Conservation (phyloP, 2,113 vertebrate species). For the Cephalophus harveyi region DNA sequence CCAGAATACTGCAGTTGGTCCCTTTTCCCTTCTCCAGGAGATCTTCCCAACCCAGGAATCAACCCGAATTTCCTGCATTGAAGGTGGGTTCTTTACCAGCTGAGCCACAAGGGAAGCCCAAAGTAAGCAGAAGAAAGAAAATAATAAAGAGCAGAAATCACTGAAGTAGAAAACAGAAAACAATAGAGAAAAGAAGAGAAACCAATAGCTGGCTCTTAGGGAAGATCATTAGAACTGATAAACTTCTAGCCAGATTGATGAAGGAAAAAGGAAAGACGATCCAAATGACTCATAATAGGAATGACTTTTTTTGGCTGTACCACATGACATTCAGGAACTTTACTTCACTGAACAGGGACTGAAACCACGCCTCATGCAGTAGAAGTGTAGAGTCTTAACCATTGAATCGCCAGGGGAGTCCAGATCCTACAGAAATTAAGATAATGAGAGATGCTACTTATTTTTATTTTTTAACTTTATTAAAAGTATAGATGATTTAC, state of each 20-base stretch:
- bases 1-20: background rate
- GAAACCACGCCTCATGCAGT: background rate
- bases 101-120: background rate
- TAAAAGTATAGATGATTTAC: background rate
- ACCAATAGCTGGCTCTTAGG: background rate
- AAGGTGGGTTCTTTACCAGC: background rate
- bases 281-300: background rate
- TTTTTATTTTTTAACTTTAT: background rate
- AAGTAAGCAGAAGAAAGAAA: background rate
- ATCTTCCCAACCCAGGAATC: background rate
- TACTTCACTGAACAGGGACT: background rate
- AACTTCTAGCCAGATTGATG: background rate
- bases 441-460: background rate
- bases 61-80: background rate
- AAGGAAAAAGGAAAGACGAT: background rate
- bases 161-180: background rate
- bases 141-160: background rate
- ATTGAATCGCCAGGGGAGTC: background rate
- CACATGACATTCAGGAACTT: background rate
- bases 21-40: background rate
- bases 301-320: background rate
- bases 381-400: background rate
- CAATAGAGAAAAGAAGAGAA: background rate
- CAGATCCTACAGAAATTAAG: background rate
- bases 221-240: background rate